phyloP scores from a whole-genome alignment of 2,113 vertebrate genomes.

The Gobio gobio region DNA sequence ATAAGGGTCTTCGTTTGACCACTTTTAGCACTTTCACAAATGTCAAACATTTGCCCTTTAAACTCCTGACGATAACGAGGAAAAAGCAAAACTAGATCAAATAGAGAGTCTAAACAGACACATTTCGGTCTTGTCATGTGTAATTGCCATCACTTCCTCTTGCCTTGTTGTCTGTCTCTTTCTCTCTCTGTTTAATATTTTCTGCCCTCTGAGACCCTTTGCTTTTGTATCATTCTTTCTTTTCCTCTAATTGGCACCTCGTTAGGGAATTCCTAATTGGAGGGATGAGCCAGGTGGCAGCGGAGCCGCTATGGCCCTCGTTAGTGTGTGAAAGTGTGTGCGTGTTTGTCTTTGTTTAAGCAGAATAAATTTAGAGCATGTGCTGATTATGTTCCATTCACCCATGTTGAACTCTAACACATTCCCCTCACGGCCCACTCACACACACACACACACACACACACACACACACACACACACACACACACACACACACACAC shows the following conservation, averaged over 20 bases:
- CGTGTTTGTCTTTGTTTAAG: slow-evolving; percentile 25
- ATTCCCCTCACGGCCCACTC: background rate
- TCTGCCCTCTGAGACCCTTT: slow-evolving; percentile 2
- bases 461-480: background rate
- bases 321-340: slow-evolving; percentile 32
- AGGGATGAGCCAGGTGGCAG: slow-evolving; percentile 42
- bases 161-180: background rate
- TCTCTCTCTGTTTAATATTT: slow-evolving; percentile 10
- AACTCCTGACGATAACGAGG: background rate
- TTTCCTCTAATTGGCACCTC: slow-evolving; percentile 23
- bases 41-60: background rate
- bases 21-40: background rate
- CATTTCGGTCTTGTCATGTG: slow-evolving; percentile 10
- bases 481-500: too few species aligned
- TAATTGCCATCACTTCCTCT: slow-evolving; percentile 14
- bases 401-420: slow-evolving; percentile 42
- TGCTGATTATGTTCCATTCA: slow-evolving; percentile 36
- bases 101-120: background rate
- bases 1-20: background rate
- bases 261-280: slow-evolving; percentile 30
- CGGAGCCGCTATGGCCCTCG: background rate
- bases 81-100: background rate
- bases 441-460: slow-evolving; percentile 8
- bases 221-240: slow-evolving; percentile 19
- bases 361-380: slow-evolving; percentile 36